Conservation (phyloP, 2,888 invertebrate genomes). For the Sesia apiformis region DNA sequence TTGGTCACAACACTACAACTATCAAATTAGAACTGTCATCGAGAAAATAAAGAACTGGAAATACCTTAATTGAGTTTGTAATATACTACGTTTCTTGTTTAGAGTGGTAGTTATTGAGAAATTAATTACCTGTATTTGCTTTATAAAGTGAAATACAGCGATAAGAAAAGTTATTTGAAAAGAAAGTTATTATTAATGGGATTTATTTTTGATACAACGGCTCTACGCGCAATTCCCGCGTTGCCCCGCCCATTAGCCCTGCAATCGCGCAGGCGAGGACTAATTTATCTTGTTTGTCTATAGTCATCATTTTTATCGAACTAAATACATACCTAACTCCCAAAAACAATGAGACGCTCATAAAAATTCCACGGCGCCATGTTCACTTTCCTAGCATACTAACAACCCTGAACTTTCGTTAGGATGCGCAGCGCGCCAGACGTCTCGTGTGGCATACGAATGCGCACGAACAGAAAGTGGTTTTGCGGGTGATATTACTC, state of each 20-base stretch:
- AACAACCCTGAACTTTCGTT: constrained; percentile 4
- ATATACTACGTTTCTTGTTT: constrained; percentile 20
- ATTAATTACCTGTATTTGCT: too few relatives aligned
- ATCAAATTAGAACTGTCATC: too few relatives aligned
- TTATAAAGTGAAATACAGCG: neutral
- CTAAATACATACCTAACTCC: too few relatives aligned
- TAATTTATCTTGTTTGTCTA: too few relatives aligned
- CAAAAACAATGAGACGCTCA: neutral
- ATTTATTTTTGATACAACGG: too few relatives aligned
- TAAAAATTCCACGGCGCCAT: neutral
- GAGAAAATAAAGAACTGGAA: too few relatives aligned
- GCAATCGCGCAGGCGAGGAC: too few relatives aligned
- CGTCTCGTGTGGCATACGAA: constrained; percentile 11
- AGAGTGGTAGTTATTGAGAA: constrained; percentile 12
- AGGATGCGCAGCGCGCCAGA: constrained; percentile 1
- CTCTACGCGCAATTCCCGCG: too few relatives aligned
- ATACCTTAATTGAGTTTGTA: constrained; percentile 7
- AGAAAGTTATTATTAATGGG: too few relatives aligned
- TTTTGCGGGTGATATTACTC: constrained; percentile 16
- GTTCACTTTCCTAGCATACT: neutral
- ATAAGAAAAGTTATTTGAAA: neutral
- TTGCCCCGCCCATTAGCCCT: too few relatives aligned
- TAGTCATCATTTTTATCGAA: too few relatives aligned
- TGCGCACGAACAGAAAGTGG: constrained; percentile 24
- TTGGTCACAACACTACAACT: too few relatives aligned